Evolutionary conservation across 2,888 invertebrate species (phyloP).

Genomic region (Catocala nupta): DNA sequence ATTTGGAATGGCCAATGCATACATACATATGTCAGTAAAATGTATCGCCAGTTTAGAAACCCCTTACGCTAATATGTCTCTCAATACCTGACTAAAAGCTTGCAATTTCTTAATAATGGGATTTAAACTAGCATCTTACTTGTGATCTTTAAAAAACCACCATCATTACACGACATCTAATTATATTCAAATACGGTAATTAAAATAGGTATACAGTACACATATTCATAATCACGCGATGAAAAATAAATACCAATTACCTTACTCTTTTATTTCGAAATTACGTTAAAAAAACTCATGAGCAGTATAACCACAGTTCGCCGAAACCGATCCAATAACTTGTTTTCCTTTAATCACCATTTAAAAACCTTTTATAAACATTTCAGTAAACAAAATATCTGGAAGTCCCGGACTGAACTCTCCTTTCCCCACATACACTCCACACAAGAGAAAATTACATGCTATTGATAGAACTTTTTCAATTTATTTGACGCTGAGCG

Average conservation of each 20-base stretch:
- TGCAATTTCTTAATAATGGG: no score
- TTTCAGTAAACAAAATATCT: constrained; percentile 18
- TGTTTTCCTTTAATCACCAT: constrained; percentile 34
- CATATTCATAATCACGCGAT: background rate
- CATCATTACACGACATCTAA: background rate
- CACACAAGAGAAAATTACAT: constrained; percentile 13
- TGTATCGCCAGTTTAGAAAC: no score
- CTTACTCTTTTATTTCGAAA: background rate
- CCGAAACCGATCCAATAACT: background rate
- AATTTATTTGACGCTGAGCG: constrained; percentile 58
- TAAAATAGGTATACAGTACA: background rate
- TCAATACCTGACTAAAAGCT: no score
- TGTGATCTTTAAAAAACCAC: background rate
- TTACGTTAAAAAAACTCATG: background rate
- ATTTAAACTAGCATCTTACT: no score
- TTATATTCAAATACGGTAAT: background rate
- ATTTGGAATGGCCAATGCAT: no score
- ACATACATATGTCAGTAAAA: no score
- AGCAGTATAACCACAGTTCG: background rate
- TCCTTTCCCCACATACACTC: background rate
- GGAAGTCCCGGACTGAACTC: constrained; percentile 1
- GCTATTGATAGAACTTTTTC: constrained; percentile 59
- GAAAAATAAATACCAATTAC: background rate
- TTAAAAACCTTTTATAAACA: constrained; percentile 19
- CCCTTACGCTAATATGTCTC: no score